These are phyloP conservation scores for Cydia fagiglandana DNA, from an alignment of 1,140 invertebrate genomes.

Conservation along the genomic window DNA sequence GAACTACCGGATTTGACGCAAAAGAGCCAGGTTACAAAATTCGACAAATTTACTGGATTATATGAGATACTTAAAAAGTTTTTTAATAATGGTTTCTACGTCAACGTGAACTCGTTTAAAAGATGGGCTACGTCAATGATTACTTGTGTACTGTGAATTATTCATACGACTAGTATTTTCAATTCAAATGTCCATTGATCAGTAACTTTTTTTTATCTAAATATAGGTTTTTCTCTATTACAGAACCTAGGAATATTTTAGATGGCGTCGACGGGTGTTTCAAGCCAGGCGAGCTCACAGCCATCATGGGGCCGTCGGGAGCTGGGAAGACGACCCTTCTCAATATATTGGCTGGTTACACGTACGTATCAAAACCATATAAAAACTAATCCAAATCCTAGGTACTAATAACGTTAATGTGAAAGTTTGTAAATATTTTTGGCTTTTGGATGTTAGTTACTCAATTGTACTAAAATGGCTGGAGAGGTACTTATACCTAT, in stretches of 20 bases:
- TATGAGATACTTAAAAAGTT: no score
- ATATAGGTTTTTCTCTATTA: constrained; percentile 45
- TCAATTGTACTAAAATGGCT: no score
- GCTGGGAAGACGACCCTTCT: constrained; percentile 92
- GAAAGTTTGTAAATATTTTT: no score
- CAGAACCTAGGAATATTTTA: constrained; percentile 82
- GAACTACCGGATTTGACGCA: no score
- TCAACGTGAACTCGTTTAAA: no score
- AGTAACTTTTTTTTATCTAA: neutral
- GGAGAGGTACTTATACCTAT: no score
- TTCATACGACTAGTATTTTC: neutral
- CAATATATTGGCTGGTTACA: constrained; percentile 88
- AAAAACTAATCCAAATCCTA: neutral
- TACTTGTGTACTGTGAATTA: neutral
- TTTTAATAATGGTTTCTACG: no score
- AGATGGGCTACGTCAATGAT: no score
- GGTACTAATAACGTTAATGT: no score
- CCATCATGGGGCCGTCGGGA: constrained; percentile 92
- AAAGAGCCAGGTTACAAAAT: no score
- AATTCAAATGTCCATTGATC: neutral
- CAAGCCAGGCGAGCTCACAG: constrained; percentile 85
- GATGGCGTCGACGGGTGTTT: constrained; percentile 82
- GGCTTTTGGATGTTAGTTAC: no score
- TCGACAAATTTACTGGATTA: no score
- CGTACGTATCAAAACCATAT: constrained; percentile 80